Percentiles rank a stretch among this genome's conserved stretches.
Evolutionary conservation across 1,140 invertebrate genomes (phyloP).

Genomic region (Cherax destructor): DNA sequence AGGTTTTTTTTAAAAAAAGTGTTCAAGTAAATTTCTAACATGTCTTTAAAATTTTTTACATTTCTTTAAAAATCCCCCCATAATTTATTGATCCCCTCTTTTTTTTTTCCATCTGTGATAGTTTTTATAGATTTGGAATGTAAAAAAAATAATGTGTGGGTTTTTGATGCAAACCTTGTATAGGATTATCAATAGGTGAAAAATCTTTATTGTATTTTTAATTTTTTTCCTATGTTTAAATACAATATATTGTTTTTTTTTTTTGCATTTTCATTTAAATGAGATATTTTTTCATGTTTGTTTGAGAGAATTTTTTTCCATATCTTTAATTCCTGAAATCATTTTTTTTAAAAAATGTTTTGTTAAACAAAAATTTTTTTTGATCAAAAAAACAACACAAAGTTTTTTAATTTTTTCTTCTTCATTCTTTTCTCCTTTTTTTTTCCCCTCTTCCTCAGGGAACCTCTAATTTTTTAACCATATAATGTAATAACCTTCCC

Average conservation of each 20-base stretch:
- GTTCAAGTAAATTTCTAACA: too few relatives aligned
- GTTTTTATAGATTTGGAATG: too few relatives aligned
- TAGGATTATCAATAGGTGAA: background rate
- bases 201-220: background rate
- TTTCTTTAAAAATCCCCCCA: too few relatives aligned
- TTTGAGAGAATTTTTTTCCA: background rate
- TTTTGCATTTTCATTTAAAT: background rate
- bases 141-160: too few relatives aligned
- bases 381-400: too few relatives aligned
- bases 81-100: too few relatives aligned
- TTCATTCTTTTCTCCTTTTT: constrained; percentile 28
- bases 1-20: too few relatives aligned
- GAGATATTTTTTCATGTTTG: background rate
- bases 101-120: too few relatives aligned
- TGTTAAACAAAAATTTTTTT: background rate
- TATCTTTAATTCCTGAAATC: background rate
- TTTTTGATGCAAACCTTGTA: background rate
- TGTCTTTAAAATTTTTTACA: too few relatives aligned
- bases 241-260: too few relatives aligned
- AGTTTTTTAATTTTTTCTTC: constrained; percentile 27
- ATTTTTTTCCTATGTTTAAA: background rate
- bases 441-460: constrained; percentile 4
- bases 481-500: background rate
- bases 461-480: constrained; percentile 25
- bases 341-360: background rate